phyloP scores from a whole-genome alignment of 2,113 vertebrate genomes.

The Platanista minor region DNA sequence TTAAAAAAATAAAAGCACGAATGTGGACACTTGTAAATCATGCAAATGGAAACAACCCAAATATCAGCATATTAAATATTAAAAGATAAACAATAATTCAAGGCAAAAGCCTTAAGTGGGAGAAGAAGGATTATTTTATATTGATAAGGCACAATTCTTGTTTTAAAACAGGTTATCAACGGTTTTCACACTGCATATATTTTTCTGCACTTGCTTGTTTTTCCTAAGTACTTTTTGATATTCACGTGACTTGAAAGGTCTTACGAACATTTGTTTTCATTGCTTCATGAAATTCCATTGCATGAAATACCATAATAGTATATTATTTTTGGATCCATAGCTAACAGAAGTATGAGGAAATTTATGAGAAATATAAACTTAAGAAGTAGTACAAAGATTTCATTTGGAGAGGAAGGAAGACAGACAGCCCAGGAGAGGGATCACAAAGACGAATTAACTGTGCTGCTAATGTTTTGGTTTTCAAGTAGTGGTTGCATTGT shows the following conservation, averaged over 20 bases:
- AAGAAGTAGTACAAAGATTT: background rate
- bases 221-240: background rate
- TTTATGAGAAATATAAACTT: background rate
- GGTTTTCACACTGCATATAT: background rate
- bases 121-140: background rate
- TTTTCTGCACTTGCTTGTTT: background rate
- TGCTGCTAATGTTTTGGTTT: background rate
- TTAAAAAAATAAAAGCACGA: background rate
- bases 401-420: background rate
- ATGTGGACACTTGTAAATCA: background rate
- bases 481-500: background rate
- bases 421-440: too few species aligned
- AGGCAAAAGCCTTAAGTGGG: background rate
- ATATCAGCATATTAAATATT: background rate
- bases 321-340: background rate
- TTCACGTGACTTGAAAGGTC: background rate
- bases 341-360: background rate
- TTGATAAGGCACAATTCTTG: background rate
- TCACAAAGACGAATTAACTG: background rate
- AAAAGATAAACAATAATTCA: background rate
- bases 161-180: background rate
- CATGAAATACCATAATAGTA: background rate
- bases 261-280: background rate
- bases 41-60: background rate
- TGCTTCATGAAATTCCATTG: background rate